Evolutionary conservation across 2,797 vertebrate genomes (phyloP).

Genomic region (Mormyrops attenuatus): DNA sequence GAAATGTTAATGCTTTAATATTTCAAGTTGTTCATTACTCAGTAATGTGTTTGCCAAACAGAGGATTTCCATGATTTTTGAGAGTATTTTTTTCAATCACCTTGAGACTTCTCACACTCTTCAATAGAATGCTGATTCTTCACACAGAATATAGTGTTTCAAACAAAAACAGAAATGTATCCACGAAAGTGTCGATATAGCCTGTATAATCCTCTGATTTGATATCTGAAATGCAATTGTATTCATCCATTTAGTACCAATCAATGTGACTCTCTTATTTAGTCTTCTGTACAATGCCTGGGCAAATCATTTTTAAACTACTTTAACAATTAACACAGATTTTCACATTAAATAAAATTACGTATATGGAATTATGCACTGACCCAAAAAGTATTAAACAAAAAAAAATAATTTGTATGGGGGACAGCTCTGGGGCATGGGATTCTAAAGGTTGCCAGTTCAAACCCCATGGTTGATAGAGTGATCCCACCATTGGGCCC

Average conservation of each 20-base stretch:
- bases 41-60: neutral
- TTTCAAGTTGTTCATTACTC: neutral
- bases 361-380: neutral
- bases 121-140: neutral
- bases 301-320: neutral
- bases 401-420: neutral
- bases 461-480: neutral
- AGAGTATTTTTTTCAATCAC: neutral
- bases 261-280: neutral
- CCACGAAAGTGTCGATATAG: neutral
- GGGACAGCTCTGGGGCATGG: neutral
- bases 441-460: neutral
- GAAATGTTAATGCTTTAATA: neutral
- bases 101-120: neutral
- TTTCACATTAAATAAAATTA: neutral
- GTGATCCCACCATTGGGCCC: neutral
- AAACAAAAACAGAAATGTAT: neutral
- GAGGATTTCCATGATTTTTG: neutral
- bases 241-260: neutral
- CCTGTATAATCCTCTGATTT: neutral
- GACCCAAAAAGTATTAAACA: neutral
- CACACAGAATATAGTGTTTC: neutral
- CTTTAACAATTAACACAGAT: too few species aligned
- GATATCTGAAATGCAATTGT: neutral
- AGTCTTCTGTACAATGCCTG: neutral